These are phyloP conservation scores for Telenomus remus DNA, from an alignment of 1,140 invertebrate genomes.

Conservation along the genomic window DNA sequence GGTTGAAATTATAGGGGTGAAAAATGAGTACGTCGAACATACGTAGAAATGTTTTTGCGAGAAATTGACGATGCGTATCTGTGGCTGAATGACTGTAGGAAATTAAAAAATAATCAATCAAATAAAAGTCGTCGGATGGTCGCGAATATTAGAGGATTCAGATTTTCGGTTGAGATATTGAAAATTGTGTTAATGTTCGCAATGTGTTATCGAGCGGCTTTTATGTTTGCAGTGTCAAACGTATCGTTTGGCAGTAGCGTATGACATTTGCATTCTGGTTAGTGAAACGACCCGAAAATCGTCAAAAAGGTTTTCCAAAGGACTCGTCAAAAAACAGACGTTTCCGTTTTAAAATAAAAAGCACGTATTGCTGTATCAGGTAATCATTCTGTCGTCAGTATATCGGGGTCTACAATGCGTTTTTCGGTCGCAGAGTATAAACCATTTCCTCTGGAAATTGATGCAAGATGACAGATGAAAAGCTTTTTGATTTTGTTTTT, in stretches of 20 bases:
- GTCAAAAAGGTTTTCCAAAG: constrained; percentile 4
- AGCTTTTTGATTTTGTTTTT: too few species aligned
- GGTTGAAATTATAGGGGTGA: too few species aligned
- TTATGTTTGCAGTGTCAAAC: too few species aligned
- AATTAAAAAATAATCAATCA: constrained; percentile 62
- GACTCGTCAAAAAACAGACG: constrained; percentile 10
- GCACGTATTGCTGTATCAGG: constrained; percentile 35
- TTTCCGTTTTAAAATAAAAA: constrained; percentile 27
- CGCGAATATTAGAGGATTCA: too few species aligned
- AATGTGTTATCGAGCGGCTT: not conserved
- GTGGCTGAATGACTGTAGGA: constrained; percentile 51
- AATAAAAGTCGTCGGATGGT: not conserved
- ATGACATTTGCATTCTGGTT: not conserved
- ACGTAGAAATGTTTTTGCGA: too few species aligned
- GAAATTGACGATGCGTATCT: too few species aligned
- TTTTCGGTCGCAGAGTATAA: not conserved
- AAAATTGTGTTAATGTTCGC: constrained; percentile 1
- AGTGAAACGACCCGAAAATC: not conserved
- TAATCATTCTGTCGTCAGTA: constrained; percentile 19
- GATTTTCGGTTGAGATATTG: not conserved
- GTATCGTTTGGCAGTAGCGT: too few species aligned
- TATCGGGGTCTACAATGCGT: not conserved
- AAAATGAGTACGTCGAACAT: too few species aligned
- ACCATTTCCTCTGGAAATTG: too few species aligned
- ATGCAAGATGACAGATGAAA: too few species aligned